phyloP scores from a whole-genome alignment of 2,797 vertebrate species.

The Catostomus latipinnis region DNA sequence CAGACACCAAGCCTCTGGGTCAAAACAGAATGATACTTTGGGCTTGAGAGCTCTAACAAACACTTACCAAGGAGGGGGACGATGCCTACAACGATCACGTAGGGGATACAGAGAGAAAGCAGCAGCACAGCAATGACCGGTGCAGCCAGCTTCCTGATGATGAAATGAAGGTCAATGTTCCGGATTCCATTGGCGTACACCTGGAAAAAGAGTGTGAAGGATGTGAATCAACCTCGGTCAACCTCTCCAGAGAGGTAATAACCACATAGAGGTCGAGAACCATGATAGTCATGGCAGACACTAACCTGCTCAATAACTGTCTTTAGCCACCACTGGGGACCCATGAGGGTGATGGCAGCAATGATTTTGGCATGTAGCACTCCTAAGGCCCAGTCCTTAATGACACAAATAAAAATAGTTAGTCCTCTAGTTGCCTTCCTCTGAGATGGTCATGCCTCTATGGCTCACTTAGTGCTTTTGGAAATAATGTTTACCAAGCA shows the following conservation, averaged over 20 bases:
- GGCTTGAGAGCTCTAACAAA: background rate
- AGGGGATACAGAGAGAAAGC: conserved; percentile 93
- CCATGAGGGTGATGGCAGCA: conserved; percentile 96
- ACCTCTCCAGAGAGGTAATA: background rate
- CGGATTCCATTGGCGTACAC: conserved; percentile 98
- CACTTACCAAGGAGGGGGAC: conserved; percentile 86
- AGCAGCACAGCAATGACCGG: conserved; percentile 94
- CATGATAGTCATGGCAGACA: background rate
- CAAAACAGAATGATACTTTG: too few relatives aligned
- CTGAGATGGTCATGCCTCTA: background rate
- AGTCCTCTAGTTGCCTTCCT: background rate
- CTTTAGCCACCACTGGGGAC: conserved; percentile 98
- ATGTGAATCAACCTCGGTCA: background rate
- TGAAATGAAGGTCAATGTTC: conserved; percentile 98
- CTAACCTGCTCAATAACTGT: conserved; percentile 96
- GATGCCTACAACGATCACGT: conserved; percentile 90
- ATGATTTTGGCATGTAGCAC: conserved; percentile 99
- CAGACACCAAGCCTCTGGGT: too few relatives aligned
- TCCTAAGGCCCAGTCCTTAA: conserved; percentile 95
- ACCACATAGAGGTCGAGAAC: background rate
- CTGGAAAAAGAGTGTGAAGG: conserved; percentile 68
- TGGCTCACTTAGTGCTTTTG: background rate
- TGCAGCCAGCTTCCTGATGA: conserved; percentile 92
- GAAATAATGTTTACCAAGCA: conserved; percentile 22
- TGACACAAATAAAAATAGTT: background rate